A percentile compares a stretch with the other conserved stretches of the same genome.
These are phyloP conservation scores for Forbesichthys papilliferus DNA, from an alignment of 2,113 vertebrate genomes.

Conservation along the genomic window DNA sequence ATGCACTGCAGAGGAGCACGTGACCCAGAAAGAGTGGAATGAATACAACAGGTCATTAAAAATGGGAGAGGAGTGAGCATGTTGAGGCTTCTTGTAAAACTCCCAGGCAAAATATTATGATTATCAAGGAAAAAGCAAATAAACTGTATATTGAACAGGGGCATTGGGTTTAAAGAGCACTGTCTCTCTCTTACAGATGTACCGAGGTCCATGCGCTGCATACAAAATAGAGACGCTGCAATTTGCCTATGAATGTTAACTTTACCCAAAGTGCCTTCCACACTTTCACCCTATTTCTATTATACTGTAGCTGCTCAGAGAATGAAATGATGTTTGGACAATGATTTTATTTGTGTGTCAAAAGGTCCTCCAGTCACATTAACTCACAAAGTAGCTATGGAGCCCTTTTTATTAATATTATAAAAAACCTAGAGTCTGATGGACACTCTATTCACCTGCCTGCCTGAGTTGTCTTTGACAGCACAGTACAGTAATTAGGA, in stretches of 20 bases:
- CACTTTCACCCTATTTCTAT: neutral
- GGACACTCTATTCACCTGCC: too few species aligned
- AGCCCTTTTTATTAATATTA: too few species aligned
- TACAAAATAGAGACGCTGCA: constrained; percentile 47
- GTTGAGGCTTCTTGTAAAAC: constrained; percentile 35
- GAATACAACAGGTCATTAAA: constrained; percentile 52
- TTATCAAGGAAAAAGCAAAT: constrained; percentile 20
- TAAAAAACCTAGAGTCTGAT: too few species aligned
- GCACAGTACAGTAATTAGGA: too few species aligned
- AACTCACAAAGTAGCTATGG: too few species aligned
- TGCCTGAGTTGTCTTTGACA: too few species aligned
- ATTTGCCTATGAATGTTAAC: constrained; percentile 37
- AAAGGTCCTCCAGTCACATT: too few species aligned
- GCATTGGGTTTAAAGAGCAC: constrained; percentile 31
- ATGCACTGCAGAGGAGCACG: constrained; percentile 19
- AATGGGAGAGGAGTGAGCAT: constrained; percentile 34
- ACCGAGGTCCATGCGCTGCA: constrained; percentile 43
- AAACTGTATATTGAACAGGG: constrained; percentile 14
- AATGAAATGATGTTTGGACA: constrained; percentile 23
- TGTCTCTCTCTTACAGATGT: constrained; percentile 49
- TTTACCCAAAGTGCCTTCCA: constrained; percentile 39
- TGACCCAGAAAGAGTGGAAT: constrained; percentile 57
- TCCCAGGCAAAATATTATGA: constrained; percentile 51
- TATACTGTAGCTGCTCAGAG: neutral
- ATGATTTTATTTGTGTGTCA: constrained; percentile 8